Evolutionary conservation across 1,140 invertebrate genomes (phyloP).

Genomic region (Caerostris darwini): DNA sequence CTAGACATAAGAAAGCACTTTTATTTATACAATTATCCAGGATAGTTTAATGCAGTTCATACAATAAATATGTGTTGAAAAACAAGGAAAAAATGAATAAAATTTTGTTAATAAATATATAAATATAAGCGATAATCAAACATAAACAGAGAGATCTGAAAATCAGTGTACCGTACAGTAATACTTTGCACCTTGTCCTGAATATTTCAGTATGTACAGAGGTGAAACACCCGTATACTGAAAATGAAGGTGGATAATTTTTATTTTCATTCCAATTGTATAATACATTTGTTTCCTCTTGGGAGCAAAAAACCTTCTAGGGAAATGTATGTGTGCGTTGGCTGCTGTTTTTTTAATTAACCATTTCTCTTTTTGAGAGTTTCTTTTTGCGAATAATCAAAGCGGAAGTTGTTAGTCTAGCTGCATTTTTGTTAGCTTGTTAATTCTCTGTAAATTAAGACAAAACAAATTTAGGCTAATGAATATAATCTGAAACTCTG

Average conservation of each 20-base stretch:
- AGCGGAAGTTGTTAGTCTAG: not conserved
- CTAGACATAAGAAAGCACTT: not conserved
- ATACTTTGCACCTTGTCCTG: not conserved
- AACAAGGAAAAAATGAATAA: not conserved
- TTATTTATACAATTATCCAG: not conserved
- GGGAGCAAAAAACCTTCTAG: not conserved
- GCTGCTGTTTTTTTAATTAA: conserved; percentile 5
- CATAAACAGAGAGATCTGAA: not conserved
- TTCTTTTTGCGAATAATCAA: conserved; percentile 2
- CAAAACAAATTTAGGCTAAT: not conserved
- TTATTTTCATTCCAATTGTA: conserved; percentile 18
- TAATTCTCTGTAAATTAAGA: not conserved
- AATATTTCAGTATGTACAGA: not conserved
- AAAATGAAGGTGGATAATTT: not conserved
- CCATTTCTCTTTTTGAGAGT: not conserved
- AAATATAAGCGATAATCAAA: not conserved
- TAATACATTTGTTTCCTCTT: not conserved
- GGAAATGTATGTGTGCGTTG: not conserved
- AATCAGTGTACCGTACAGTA: not conserved
- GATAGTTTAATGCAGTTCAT: not conserved
- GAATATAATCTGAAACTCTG: not conserved
- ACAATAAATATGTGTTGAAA: not conserved
- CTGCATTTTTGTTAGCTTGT: not conserved
- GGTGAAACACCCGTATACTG: not conserved
- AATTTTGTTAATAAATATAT: not conserved